Evolutionary conservation across 2,888 invertebrate species (phyloP).

Genomic region (Lycocerus yunnanus): DNA sequence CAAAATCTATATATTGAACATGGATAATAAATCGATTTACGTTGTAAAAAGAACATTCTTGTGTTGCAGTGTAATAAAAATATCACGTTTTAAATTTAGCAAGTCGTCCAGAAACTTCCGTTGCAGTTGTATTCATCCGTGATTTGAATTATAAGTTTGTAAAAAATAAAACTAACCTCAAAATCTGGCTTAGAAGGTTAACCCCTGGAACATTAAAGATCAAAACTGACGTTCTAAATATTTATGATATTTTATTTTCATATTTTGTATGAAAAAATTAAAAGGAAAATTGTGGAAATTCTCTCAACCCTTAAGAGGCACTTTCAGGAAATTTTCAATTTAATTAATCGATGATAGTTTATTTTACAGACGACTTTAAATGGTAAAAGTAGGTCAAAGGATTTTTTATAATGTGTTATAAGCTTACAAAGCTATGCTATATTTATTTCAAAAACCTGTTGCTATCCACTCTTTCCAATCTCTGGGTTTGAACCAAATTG

Average conservation of each 20-base stretch:
- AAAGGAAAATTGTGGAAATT: background rate
- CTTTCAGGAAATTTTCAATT: background rate
- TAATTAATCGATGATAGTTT: background rate
- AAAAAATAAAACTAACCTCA: background rate
- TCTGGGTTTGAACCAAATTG: background rate
- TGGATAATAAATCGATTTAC: background rate
- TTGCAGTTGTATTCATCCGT: background rate
- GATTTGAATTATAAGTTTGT: background rate
- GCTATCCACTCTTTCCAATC: background rate
- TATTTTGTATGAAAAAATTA: background rate
- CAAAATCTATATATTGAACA: too few species aligned
- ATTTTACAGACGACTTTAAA: background rate
- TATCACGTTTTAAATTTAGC: background rate
- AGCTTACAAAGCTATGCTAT: background rate
- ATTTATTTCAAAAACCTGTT: background rate
- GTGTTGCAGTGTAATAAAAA: background rate
- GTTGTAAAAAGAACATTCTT: background rate
- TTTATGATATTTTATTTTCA: background rate
- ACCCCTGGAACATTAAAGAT: background rate
- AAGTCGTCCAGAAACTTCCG: background rate
- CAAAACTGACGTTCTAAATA: background rate
- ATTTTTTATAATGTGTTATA: background rate
- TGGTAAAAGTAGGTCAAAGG: background rate
- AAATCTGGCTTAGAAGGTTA: background rate
- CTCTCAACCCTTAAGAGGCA: background rate